Conservation (phyloP, 1,140 invertebrate species). For the Dreissena rostriformis region DNA sequence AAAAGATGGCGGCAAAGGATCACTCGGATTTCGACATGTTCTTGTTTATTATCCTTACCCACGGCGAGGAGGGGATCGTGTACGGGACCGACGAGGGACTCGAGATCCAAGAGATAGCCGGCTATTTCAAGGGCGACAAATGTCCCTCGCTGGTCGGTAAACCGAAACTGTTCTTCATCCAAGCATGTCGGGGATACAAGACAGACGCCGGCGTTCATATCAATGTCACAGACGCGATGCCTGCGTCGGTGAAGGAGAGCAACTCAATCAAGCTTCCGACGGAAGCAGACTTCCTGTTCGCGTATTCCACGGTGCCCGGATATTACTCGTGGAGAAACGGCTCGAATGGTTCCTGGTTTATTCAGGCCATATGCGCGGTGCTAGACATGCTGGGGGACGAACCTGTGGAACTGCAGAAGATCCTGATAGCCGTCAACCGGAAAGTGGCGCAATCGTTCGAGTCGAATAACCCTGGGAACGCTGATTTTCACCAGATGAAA, state of each 20-base stretch:
- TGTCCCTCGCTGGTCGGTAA: slow-evolving; percentile 70
- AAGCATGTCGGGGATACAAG: slow-evolving; percentile 74
- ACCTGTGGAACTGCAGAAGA: slow-evolving; percentile 89
- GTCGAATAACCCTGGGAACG: slow-evolving; percentile 89
- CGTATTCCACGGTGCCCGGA: slow-evolving; percentile 95
- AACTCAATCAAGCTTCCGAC: slow-evolving; percentile 85
- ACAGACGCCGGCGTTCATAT: slow-evolving; percentile 35
- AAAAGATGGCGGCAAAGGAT: slow-evolving; percentile 32
- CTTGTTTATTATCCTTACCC: slow-evolving; percentile 66
- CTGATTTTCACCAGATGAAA: slow-evolving; percentile 93
- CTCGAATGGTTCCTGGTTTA: slow-evolving; percentile 93
- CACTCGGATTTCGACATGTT: slow-evolving; percentile 57
- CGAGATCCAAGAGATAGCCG: slow-evolving; percentile 65
- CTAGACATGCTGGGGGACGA: slow-evolving; percentile 85
- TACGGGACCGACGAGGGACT: slow-evolving; percentile 69
- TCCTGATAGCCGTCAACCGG: slow-evolving; percentile 93
- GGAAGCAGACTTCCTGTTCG: slow-evolving; percentile 97
- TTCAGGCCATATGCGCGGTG: slow-evolving; percentile 93
- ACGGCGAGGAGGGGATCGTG: slow-evolving; percentile 69
- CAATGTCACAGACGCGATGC: slow-evolving; percentile 23
- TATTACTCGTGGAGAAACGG: slow-evolving; percentile 98
- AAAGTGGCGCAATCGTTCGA: slow-evolving; percentile 94
- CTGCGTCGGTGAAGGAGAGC: neutral
- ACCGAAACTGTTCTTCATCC: slow-evolving; percentile 77
- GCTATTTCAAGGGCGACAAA: slow-evolving; percentile 65